These are phyloP conservation scores for Apis laboriosa DNA, from an alignment of 1,140 invertebrate genomes.

Conservation along the genomic window DNA sequence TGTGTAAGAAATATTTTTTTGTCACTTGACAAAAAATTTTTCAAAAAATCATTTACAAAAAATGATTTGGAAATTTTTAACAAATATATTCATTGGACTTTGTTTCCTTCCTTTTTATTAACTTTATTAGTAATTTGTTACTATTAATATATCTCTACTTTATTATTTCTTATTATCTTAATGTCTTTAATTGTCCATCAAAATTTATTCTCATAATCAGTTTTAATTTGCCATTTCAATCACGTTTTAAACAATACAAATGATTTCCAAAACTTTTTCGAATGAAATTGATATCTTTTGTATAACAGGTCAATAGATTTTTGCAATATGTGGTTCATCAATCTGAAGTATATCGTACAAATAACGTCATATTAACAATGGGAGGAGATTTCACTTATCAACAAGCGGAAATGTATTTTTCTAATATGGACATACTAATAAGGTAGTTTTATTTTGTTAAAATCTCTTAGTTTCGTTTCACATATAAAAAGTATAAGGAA, in stretches of 20 bases:
- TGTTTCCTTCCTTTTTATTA: conserved; percentile 27
- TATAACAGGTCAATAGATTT: conserved; percentile 63
- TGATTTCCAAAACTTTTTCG: neutral
- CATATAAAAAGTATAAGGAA: neutral
- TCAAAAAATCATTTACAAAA: neutral
- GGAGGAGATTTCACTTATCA: conserved; percentile 96
- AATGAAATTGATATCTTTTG: conserved; percentile 34
- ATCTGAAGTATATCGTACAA: conserved; percentile 82
- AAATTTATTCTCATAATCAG: too few species aligned
- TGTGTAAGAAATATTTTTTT: neutral
- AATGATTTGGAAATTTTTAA: neutral
- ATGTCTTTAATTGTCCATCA: too few species aligned
- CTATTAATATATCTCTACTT: neutral
- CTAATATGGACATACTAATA: conserved; percentile 94
- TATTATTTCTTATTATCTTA: too few species aligned
- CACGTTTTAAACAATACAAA: neutral
- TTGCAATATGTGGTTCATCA: conserved; percentile 74
- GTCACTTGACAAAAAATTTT: neutral
- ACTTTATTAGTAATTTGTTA: too few species aligned
- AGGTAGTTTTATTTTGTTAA: conserved; percentile 80
- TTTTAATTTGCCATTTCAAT: too few species aligned
- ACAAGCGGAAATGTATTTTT: conserved; percentile 91
- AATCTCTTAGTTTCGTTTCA: neutral
- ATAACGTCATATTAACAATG: conserved; percentile 95
- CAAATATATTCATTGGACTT: neutral